phyloP scores from a whole-genome alignment of 2,113 vertebrate genomes.

The Bujurquina vittata region DNA sequence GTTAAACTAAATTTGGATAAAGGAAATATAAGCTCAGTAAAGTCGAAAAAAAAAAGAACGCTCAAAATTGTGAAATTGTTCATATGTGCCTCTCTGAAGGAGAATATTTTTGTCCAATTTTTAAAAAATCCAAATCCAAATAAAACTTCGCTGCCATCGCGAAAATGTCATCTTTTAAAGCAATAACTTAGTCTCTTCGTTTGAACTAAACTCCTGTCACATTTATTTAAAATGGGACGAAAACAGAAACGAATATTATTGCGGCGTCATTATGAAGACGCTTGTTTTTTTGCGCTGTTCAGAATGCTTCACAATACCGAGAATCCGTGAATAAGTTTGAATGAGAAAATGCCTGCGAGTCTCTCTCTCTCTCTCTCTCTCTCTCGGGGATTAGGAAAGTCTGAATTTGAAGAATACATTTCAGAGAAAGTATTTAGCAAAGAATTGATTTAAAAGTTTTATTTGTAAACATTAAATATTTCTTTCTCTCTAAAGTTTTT shows the following conservation, averaged over 20 bases:
- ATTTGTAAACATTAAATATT: conserved; percentile 99
- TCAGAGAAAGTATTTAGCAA: conserved; percentile 71
- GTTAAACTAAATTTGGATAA: conserved; percentile 10
- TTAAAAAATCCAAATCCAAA: neutral
- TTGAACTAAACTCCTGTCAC: neutral
- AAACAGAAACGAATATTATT: neutral
- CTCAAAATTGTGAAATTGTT: neutral
- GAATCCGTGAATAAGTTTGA: neutral
- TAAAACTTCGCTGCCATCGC: neutral
- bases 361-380: neutral
- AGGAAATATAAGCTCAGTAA: neutral
- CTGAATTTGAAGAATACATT: conserved; percentile 33
- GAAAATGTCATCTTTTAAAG: neutral
- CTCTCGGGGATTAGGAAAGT: neutral
- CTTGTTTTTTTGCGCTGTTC: neutral
- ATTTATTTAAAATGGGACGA: neutral
- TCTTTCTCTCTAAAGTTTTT: conserved; percentile 93
- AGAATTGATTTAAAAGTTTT: conserved; percentile 84
- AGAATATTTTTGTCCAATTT: neutral
- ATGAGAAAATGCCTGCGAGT: neutral
- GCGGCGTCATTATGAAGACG: neutral
- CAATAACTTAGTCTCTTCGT: neutral
- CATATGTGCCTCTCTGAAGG: neutral
- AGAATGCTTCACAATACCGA: neutral
- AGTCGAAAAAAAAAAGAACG: neutral